Evolutionary conservation across 2,797 vertebrate genomes (phyloP), one percentile per base, ranked within the genome.

Genomic region (Arctocebus calabarensis): DNA sequence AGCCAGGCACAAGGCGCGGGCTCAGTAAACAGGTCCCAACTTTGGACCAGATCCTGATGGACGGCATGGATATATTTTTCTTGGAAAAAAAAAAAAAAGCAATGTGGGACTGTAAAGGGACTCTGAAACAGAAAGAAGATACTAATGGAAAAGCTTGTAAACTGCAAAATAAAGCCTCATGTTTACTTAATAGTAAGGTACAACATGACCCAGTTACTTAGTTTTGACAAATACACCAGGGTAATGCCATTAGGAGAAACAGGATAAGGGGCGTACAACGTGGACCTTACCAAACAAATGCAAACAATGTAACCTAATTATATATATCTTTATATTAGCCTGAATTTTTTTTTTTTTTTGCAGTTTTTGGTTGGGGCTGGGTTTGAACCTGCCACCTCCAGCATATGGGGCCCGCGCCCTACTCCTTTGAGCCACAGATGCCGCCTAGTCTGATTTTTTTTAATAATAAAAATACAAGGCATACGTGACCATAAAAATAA

Each of bases 231-330:
- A 71, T 59, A 37, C 0, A 32, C 52, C 62, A 19, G 5, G 8
- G n/a, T 23, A 40, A 4, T 22, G 14, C 9, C 5, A 16, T 16
- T 1, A 3, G 23, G 43, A 13, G 8, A 27, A 29, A 37, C 0
- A 10, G 25, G 13, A 5, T 12, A 1, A n/a, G n/a, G 11, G 6
- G 19, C 6, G 1, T 25, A 14, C 2, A 48, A 48, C 13, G 12
- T 48, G 48, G 48, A 48, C 48, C 14, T 48, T 48, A 48, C 13
- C 0, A 12, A 48, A 45, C 43, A 45, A 45, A 45, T 45, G 48
- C 48, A 48, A 48, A 48, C 13, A 13, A 48, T 48, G 48, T 48
- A 48, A 48, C 48, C 48, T 48, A 48, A 48, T 48, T 48, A 48
- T 48, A 48, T 48, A 13, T 48, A 48, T 14, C 48, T 48, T 48